Conservation (phyloP, 2,797 vertebrate genomes). For the Bradypodion ventrale region DNA sequence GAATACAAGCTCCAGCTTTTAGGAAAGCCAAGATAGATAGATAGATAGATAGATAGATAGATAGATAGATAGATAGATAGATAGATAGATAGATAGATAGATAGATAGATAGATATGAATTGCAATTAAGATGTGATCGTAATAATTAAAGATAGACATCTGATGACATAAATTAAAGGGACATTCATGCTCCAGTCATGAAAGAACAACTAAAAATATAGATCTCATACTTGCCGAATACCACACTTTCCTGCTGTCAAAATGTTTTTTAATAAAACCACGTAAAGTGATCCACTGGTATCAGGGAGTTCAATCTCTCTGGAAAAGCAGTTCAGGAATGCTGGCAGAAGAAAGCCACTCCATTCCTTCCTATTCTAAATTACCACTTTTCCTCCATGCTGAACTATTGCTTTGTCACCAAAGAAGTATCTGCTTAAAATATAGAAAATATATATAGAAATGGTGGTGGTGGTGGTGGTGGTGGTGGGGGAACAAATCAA, state of each 20-base stretch:
- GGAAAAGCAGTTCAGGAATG: conserved; percentile 34
- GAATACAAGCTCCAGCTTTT: conserved; percentile 55
- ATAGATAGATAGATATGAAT: conserved; percentile 63
- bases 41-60: too few species aligned
- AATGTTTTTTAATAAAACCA: conserved; percentile 37
- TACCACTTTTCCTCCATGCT: background rate
- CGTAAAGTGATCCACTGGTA: conserved; percentile 11
- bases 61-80: too few species aligned
- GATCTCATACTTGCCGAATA: conserved; percentile 57
- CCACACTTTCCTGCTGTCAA: conserved; percentile 52
- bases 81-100: too few species aligned
- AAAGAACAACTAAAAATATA: conserved; percentile 62
- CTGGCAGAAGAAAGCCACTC: conserved; percentile 40
- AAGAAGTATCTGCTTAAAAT: background rate
- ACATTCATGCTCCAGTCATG: conserved; percentile 65
- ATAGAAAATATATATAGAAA: too few species aligned
- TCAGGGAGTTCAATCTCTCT: conserved; percentile 3
- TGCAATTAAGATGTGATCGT: conserved; percentile 56
- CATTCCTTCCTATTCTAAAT: background rate
- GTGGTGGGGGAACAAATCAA: background rate
- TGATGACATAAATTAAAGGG: conserved; percentile 53
- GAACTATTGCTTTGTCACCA: conserved; percentile 2
- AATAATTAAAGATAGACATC: conserved; percentile 61
- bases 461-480: too few species aligned
- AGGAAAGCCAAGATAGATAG: too few species aligned